Base-by-base conservation (phyloP, 2,797 vertebrate species). In the Pipistrellus pygmaeus region DNA sequence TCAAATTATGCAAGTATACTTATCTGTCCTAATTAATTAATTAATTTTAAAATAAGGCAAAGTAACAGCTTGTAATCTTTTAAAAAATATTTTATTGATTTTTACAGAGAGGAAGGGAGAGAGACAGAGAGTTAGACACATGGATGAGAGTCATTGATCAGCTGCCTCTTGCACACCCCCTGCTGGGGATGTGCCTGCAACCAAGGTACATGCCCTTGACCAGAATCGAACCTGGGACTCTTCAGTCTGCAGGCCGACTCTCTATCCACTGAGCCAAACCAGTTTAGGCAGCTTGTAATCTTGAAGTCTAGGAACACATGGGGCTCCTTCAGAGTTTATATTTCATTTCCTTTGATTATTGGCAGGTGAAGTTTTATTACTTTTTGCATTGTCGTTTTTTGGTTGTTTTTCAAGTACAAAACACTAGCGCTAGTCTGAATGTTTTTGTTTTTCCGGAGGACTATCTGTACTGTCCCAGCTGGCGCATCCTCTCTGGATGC, bases 401-500 rank as follows among this genome's bases (percentile, higher is more conserved):
- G 0, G 6, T 71, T 96, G 38, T 82, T 77, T 77, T 82, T 76
- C 35, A 68, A 53, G 55, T 46, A 48, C 4, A 15, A 62, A 71
- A 85, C 6, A 51, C 6, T 25, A 72, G 8, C 0, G 1, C 68
- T 32, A 55, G 35, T 64, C 62, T 64, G 35, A 69, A 10, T 7
- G 10, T 2, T 13, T 72, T 46, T 27, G 14, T 46, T 73, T 88
- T 85, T 85, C 66, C 17, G 9, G 48, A 78, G 53, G 57, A 23
- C 85, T 18, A 8, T 27, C 66, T 78, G 13, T 71, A 32, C 69
- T 77, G n/a, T 55, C 35, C 55, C 20, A 77, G 51, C 41, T 25
- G 1, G 38, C 73, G 77, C 91, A 73, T 93, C 92, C 89, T 21
- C 30, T 91, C 92, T 27, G 85, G 81, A 88, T 95, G 81, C 80